These are phyloP conservation scores for Palythoa heliodiscus DNA, from an alignment of 92 coral and sea anemone species.

Conservation along the genomic window DNA sequence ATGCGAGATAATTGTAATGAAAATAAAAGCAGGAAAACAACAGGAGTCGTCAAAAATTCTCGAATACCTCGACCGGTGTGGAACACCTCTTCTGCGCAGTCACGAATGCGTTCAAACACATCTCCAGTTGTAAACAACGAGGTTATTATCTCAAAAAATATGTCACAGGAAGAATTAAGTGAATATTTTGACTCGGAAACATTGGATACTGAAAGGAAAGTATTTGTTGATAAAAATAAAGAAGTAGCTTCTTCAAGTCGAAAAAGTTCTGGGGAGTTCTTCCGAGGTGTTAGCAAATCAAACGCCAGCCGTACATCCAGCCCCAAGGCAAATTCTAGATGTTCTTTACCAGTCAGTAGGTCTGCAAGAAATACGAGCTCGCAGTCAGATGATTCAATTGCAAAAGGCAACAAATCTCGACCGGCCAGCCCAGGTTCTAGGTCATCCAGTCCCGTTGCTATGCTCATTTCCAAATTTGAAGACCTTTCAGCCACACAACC, in stretches of 20 bases:
- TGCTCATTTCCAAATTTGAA: constrained; percentile 75
- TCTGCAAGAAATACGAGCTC: constrained; percentile 8
- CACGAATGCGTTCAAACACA: background rate
- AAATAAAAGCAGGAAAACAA: constrained; percentile 4
- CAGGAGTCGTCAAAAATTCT: constrained; percentile 43
- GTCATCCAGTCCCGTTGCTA: constrained; percentile 75
- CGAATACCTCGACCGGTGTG: constrained; percentile 77
- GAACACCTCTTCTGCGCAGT: constrained; percentile 46
- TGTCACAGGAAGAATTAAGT: background rate
- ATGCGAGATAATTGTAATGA: constrained; percentile 10
- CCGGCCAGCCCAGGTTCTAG: constrained; percentile 76
- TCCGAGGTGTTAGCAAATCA: constrained; percentile 10
- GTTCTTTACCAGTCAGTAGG: constrained; percentile 52
- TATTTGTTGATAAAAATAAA: background rate
- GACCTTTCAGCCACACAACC: constrained; percentile 52
- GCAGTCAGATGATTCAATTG: constrained; percentile 43
- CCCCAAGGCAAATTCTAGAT: background rate
- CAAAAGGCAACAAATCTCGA: constrained; percentile 37
- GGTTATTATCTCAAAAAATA: background rate
- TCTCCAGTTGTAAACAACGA: background rate
- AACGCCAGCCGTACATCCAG: background rate
- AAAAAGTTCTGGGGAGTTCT: background rate
- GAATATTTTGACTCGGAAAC: background rate
- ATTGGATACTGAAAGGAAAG: background rate
- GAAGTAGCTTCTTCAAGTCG: background rate